These are phyloP conservation scores for Lethenteron reissneri DNA, from an alignment of 2,113 vertebrate genomes.

Conservation along the genomic window DNA sequence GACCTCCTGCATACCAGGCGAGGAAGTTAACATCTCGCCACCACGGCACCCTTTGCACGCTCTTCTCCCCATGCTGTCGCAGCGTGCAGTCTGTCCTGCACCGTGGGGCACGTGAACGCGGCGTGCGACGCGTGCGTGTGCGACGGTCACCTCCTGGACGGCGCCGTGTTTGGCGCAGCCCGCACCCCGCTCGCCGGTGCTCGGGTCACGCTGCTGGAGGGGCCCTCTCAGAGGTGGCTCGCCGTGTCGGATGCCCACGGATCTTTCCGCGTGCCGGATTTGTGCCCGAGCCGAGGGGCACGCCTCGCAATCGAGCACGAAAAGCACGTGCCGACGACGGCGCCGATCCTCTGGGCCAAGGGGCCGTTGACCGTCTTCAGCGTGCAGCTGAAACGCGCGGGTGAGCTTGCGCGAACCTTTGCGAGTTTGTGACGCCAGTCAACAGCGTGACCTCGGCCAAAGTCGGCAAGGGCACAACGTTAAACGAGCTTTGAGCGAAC, in stretches of 20 bases:
- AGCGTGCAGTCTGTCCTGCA: slow-evolving; percentile 53
- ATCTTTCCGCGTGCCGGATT: slow-evolving; percentile 46
- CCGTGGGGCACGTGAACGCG: slow-evolving; percentile 44
- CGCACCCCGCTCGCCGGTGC: slow-evolving; percentile 40
- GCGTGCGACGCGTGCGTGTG: slow-evolving; percentile 67
- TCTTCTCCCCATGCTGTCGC: slow-evolving; percentile 8
- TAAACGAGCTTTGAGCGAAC: too few species aligned
- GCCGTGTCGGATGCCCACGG: slow-evolving; percentile 44
- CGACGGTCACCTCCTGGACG: slow-evolving; percentile 41
- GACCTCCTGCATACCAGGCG: too few species aligned
- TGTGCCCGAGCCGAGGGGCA: slow-evolving; percentile 62
- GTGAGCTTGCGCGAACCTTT: slow-evolving; percentile 20
- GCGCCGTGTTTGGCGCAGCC: slow-evolving; percentile 44
- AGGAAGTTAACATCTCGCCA: too few species aligned
- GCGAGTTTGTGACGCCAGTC: too few species aligned
- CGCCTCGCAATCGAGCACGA: slow-evolving; percentile 40
- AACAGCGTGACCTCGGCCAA: too few species aligned
- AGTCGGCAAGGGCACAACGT: too few species aligned
- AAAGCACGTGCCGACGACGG: slow-evolving; percentile 27
- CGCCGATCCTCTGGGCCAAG: slow-evolving; percentile 27
- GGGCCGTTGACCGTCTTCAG: slow-evolving; percentile 32
- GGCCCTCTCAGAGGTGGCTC: slow-evolving; percentile 29
- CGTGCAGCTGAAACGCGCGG: slow-evolving; percentile 50
- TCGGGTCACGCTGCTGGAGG: slow-evolving; percentile 27
- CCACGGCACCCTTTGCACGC: background rate